Evolutionary conservation across 2,797 vertebrate species (phyloP), one percentile per base, ranked within the genome.

Genomic region (Emydoidea blandingii): DNA sequence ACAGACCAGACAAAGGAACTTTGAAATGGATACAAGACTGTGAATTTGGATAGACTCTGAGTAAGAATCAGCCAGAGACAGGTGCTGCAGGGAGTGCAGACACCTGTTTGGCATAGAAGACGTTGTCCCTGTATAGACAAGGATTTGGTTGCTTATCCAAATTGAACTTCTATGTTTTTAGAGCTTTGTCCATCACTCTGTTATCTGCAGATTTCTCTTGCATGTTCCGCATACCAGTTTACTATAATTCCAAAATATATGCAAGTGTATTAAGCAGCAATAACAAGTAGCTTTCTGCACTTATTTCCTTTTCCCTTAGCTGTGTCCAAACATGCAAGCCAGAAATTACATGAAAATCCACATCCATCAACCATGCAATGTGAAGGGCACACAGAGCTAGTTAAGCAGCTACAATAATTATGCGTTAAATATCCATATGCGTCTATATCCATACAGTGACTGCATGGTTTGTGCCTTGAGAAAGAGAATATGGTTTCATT

Each of bases 1-100:
- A 81, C 81, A 93, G 80, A 91, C 37, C 47, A 72, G 86, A 85
- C 47, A 96, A 93, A 91, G 62, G 91, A 92, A 89, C 62, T 92
- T 94, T 84, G 81, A 79, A 85, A 96, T 52, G 79, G 89, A 56
- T n/a, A 76, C 65, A 93, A 52, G 34, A 2, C 34, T 78, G 14
- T 83, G 91, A 89, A 47, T 59, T 94, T 74, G 87, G 94, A 87
- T 86, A 87, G 37, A 68, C n/a, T 3, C 37, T 79, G 68, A 86
- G 83, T 96, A 86, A 92, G 34, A 7, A 90, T 88, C 79, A 68
- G 68, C 44, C 83, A 85, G 89, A 94, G 90, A 88, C 54, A 86
- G 86, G 80, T 83, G 18, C 59, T 65, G 59, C 59, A 57, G 19
- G 25, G 56, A 25, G 5, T 27, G 56, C 56, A 18, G 59, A n/a